Percentiles rank a stretch among this genome's conserved stretches.
Conservation (phyloP, 2,888 invertebrate species). For the Camptogramma bilineatum region DNA sequence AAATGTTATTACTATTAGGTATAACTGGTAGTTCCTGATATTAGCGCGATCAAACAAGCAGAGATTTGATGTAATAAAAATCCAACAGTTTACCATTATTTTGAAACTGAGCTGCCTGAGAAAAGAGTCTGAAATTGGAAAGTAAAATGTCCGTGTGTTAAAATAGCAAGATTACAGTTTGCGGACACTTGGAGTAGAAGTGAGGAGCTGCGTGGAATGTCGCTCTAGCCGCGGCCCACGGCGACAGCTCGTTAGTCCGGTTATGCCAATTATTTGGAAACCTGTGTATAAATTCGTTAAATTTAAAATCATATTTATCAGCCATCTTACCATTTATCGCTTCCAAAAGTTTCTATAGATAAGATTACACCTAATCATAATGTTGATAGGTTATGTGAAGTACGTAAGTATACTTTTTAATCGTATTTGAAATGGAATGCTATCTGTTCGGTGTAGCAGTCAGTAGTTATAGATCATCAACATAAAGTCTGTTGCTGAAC, state of each 20-base stretch:
- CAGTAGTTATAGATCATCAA: no score
- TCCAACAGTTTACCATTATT: no score
- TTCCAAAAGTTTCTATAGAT: neutral
- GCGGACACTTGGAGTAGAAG: neutral
- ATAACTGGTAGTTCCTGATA: no score
- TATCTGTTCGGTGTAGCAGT: no score
- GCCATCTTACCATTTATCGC: slow-evolving; percentile 5
- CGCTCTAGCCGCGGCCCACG: neutral
- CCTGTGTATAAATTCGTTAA: slow-evolving; percentile 16
- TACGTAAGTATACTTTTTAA: no score
- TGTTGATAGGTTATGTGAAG: no score
- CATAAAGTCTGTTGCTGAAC: no score
- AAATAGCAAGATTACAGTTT: neutral
- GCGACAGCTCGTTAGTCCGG: slow-evolving; percentile 6
- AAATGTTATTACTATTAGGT: no score
- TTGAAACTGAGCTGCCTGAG: no score
- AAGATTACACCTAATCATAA: neutral
- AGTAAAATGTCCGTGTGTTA: neutral
- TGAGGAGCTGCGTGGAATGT: slow-evolving; percentile 15
- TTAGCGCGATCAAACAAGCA: no score
- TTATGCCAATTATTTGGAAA: slow-evolving; percentile 25
- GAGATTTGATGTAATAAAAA: no score
- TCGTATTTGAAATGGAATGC: no score
- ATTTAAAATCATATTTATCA: slow-evolving; percentile 10
- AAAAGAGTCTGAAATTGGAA: neutral